Base-by-base conservation (phyloP, 2,888 invertebrate genomes). In the Macrosoma leucophasiata region DNA sequence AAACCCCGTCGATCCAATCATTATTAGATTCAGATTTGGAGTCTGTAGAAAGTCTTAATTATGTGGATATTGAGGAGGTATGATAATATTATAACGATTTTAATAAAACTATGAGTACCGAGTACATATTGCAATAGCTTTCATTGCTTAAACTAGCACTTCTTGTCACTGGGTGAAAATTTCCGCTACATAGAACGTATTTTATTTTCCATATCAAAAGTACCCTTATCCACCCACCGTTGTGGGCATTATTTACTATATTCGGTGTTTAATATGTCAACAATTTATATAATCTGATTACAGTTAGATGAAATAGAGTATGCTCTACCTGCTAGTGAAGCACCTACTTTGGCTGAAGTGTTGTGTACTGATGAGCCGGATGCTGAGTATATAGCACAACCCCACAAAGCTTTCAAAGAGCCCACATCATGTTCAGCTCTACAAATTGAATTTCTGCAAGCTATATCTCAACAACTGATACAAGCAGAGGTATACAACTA, bases 381-480 rank as follows among this genome's bases (percentile, higher is more conserved):
- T 28, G 42, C 50, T 31, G 50, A 52, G 36, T n/a, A n/a, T n/a
- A 53, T 50, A 21, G 57, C 50, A 41, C 50, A 57, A 26, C 39
- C 43, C 11, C 31, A 42, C 3, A 66, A 66, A 45, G 39, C 48
- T 24, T 30, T 43, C 28, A 66, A 70, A 32, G 75, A 78, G 31
- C 64, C 74, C 5, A 41, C 56, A n/a, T 58, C 64, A 28, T 81
- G 81, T 48, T 78, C 81, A 22, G 76, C 77, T 11, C 58, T 84
- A 6, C 82, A 84, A 62, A 70, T 74, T 18, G 82, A 84, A 24
- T 78, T 95, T 40, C 81, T 97, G 38, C 95, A 95, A 68, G 95
- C 94, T 42, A 90, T 97, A 29, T 95, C 97, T 3, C 89, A 95
- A 13, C 97, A 97, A 74, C 84, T 97, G 12, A 79, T 88, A 42